These are phyloP conservation scores for Amblyopsis rosae DNA, from an alignment of 2,113 vertebrate species.

Conservation along the genomic window DNA sequence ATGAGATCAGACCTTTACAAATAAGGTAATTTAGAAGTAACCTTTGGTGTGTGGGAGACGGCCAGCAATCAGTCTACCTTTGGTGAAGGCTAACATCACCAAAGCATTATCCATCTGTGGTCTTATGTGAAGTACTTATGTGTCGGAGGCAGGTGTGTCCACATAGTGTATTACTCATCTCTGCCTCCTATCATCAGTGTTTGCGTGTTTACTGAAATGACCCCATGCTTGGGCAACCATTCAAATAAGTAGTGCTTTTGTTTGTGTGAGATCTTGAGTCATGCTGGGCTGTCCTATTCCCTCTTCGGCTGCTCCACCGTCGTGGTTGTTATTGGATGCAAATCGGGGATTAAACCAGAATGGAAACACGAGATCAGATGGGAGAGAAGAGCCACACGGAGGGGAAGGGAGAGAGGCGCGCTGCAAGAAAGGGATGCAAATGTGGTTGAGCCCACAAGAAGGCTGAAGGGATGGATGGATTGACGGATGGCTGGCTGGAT, in stretches of 20 bases:
- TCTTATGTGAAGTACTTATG: too few species aligned
- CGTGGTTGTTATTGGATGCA: constrained; percentile 70
- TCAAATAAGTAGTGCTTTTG: constrained; percentile 50
- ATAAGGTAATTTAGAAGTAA: too few species aligned
- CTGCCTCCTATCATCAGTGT: not conserved
- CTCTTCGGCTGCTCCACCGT: constrained; percentile 40
- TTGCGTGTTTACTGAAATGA: constrained; percentile 13
- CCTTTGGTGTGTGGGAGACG: too few species aligned
- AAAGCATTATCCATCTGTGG: too few species aligned
- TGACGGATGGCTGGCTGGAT: constrained; percentile 43
- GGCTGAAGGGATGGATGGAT: constrained; percentile 6
- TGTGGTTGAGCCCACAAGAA: constrained; percentile 61
- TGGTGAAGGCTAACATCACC: too few species aligned
- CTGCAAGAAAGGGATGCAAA: constrained; percentile 75
- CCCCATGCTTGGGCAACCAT: constrained; percentile 24
- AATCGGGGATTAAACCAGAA: constrained; percentile 67
- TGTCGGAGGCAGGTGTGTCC: too few species aligned
- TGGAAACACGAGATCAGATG: constrained; percentile 74
- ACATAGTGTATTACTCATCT: constrained; percentile 6
- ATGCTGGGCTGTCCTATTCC: constrained; percentile 48
- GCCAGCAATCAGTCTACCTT: too few species aligned
- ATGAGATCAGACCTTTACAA: too few species aligned
- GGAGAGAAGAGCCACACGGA: constrained; percentile 32
- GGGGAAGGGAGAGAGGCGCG: constrained; percentile 48
- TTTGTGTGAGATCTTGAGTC: constrained; percentile 38